A percentile compares a stretch with the other conserved stretches of the same genome.
These are phyloP conservation scores for Drosophila ambigua DNA, from an alignment of 1,140 invertebrate genomes.

Conservation along the genomic window DNA sequence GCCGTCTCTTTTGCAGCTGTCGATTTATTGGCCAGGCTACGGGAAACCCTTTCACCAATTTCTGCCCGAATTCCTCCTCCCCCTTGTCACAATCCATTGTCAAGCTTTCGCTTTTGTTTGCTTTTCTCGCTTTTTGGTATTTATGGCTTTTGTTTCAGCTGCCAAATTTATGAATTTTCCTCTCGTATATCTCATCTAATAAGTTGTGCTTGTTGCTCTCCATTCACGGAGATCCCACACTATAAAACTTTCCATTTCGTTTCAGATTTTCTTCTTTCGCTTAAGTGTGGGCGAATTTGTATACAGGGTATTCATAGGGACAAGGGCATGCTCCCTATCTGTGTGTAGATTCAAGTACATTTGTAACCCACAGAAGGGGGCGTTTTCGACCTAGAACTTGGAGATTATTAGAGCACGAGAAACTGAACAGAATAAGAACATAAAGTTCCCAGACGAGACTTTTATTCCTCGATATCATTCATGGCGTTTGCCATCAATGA, in stretches of 20 bases:
- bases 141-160: conserved; percentile 31
- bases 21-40: conserved; percentile 43
- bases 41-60: conserved; percentile 21
- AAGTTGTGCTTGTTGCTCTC: conserved; percentile 61
- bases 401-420: too few species aligned
- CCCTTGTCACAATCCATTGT: conserved; percentile 24
- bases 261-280: conserved; percentile 25
- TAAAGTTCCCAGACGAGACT: too few species aligned
- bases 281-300: too few species aligned
- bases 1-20: conserved; percentile 46
- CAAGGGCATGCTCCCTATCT: too few species aligned
- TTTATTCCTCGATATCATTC: too few species aligned
- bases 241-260: conserved; percentile 40
- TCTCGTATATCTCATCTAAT: conserved; percentile 60
- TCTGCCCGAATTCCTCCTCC: neutral
- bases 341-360: too few species aligned
- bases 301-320: too few species aligned
- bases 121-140: conserved; percentile 23
- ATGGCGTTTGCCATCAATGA: too few species aligned
- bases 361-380: too few species aligned
- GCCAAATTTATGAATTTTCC: conserved; percentile 62
- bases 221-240: conserved; percentile 6
- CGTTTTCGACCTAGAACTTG: too few species aligned
- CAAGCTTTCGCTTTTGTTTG: conserved; percentile 41
- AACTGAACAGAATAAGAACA: too few species aligned